A percentile compares a stretch with the other conserved stretches of the same genome.
phyloP scores from a whole-genome alignment of 1,140 invertebrate species.

The Aphelenchoides fujianensis region DNA sequence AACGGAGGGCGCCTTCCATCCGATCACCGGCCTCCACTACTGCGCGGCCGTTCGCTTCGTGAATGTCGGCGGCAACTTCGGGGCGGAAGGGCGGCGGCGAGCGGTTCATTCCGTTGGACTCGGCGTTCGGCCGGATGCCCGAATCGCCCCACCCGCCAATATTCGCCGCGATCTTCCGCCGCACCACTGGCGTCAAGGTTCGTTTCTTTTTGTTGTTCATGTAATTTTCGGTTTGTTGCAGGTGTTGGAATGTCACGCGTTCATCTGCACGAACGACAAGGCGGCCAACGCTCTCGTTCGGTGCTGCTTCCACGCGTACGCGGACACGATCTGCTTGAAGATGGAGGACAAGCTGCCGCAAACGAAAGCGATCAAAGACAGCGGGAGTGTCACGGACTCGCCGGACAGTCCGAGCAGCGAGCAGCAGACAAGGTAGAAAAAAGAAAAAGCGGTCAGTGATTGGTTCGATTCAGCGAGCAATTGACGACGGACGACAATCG shows the following conservation, averaged over 20 bases:
- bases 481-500: slow-evolving; percentile 38
- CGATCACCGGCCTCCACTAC: slow-evolving; percentile 90
- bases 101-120: slow-evolving; percentile 89
- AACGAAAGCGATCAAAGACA: slow-evolving; percentile 51
- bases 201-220: slow-evolving; percentile 3
- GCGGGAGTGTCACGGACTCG: slow-evolving; percentile 8
- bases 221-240: slow-evolving; percentile 23
- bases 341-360: slow-evolving; percentile 55
- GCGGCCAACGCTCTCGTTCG: slow-evolving; percentile 59
- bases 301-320: slow-evolving; percentile 60
- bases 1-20: slow-evolving; percentile 91
- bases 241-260: slow-evolving; percentile 94
- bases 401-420: slow-evolving; percentile 44
- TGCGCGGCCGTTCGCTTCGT: slow-evolving; percentile 89
- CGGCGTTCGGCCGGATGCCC: slow-evolving; percentile 83
- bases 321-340: slow-evolving; percentile 58
- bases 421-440: slow-evolving; percentile 35
- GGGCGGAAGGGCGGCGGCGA: slow-evolving; percentile 67
- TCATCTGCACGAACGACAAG: slow-evolving; percentile 76
- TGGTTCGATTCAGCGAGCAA: slow-evolving; percentile 35
- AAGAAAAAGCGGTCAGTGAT: too few species aligned
- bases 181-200: slow-evolving; percentile 92
- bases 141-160: slow-evolving; percentile 80
- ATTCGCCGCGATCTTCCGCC: slow-evolving; percentile 88
- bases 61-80: slow-evolving; percentile 66